phyloP scores from a whole-genome alignment of 2,888 invertebrate genomes.

The Ochropleura plecta region DNA sequence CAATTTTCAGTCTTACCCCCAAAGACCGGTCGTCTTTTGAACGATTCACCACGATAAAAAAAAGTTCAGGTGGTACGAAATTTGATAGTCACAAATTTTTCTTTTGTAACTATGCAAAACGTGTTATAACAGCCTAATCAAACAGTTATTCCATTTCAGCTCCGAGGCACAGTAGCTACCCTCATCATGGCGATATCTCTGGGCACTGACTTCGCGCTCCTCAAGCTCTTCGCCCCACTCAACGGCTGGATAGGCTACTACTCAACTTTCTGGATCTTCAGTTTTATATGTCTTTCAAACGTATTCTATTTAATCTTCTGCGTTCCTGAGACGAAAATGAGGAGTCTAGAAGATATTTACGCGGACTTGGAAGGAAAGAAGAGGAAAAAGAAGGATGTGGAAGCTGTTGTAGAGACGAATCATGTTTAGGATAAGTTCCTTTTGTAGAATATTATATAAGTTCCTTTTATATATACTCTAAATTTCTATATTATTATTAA shows the following conservation, averaged over 20 bases:
- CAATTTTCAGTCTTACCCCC: too few species aligned
- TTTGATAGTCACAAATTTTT: too few species aligned
- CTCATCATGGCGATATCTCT: constrained; percentile 91
- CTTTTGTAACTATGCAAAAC: too few species aligned
- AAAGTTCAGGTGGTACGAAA: too few species aligned
- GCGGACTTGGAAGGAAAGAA: constrained; percentile 92
- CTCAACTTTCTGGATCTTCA: constrained; percentile 96
- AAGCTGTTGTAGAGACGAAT: constrained; percentile 75
- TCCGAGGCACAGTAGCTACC: constrained; percentile 86
- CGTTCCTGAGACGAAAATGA: constrained; percentile 98
- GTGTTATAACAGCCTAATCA: not conserved
- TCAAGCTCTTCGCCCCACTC: constrained; percentile 95
- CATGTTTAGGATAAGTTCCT: constrained; percentile 68
- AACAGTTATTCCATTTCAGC: constrained; percentile 68
- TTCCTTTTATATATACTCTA: too few species aligned
- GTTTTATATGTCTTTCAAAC: constrained; percentile 92
- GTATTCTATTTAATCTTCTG: constrained; percentile 95
- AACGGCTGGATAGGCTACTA: constrained; percentile 92
- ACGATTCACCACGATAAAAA: too few species aligned
- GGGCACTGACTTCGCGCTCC: constrained; percentile 96
- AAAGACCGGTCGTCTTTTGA: too few species aligned
- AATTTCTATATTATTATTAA: too few species aligned
- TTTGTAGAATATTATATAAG: constrained; percentile 18
- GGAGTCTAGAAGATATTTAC: constrained; percentile 97
- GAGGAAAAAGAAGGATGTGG: constrained; percentile 69